Base-by-base conservation (phyloP, 1,140 invertebrate genomes). In the Oscheius sp. region DNA sequence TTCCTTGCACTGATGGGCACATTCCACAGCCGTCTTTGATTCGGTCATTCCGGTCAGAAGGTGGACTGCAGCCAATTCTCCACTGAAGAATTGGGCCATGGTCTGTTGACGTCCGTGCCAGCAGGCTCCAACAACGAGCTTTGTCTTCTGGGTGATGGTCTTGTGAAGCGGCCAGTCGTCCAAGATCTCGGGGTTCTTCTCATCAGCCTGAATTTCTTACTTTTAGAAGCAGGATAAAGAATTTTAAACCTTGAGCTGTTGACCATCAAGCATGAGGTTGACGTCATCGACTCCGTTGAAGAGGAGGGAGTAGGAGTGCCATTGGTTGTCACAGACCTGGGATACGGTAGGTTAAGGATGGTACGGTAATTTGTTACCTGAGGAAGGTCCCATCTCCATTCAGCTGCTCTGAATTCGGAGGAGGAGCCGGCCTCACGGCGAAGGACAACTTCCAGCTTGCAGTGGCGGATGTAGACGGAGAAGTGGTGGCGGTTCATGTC, bases 161-260 rank as follows among this genome's bases (percentile, higher is more conserved):
- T 93, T 92, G 85, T 99, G 96, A 15, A 99, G 87, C n/a, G 96
- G 95, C 95, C 95, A 99, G 86, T 99, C 96, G 85, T 99, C 95
- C 82, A 99, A 94, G 32, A 98, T 92, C 85, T 98, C 95, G 0
- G 94, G 93, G 80, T 84, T 85, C 2, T 77, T 67, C 20, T 84
- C 82, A 35, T 71, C 90, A 61, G 89, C 88, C n/a, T n/a, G n/a
- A n/a, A n/a, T n/a, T n/a, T n/a, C n/a, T n/a, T n/a, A n/a, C n/a
- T n/a, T n/a, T n/a, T n/a, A n/a, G n/a, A n/a, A n/a, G n/a, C n/a
- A n/a, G n/a, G n/a, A n/a, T n/a, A n/a, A n/a, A n/a, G n/a, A n/a
- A n/a, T n/a, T n/a, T n/a, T n/a, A n/a, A n/a, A n/a, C n/a, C 3
- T 90, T 88, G 86, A 92, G 91, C 20, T 90, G 85, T 81, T 91